Conservation (phyloP, 2,113 vertebrate genomes). For the Macaca mulatta region DNA sequence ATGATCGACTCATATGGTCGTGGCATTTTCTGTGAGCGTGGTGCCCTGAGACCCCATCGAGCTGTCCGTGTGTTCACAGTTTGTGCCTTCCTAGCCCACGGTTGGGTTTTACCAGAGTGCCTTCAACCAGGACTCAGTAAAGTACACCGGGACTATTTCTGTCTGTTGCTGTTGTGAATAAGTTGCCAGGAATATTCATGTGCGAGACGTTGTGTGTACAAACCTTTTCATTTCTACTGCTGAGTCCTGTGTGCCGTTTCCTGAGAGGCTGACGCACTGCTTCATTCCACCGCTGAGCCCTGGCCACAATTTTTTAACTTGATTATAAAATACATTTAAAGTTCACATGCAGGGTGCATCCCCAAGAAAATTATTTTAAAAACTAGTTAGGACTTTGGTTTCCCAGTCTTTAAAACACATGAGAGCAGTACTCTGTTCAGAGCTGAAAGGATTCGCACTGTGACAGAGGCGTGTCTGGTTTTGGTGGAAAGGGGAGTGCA, state of each 20-base stretch:
- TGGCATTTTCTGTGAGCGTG: background rate
- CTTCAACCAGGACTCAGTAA: background rate
- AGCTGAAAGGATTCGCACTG: no score
- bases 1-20: accelerated
- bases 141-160: background rate
- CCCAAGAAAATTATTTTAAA: background rate
- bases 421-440: background rate
- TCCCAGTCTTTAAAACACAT: background rate
- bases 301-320: background rate
- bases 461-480: background rate
- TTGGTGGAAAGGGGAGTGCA: background rate
- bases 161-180: background rate
- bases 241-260: background rate
- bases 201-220: background rate
- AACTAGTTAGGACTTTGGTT: background rate
- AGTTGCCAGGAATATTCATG: no score
- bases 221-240: background rate
- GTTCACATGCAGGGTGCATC: background rate
- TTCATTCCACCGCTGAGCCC: background rate
- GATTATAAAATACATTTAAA: background rate
- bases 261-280: accelerated
- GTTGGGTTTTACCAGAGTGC: background rate
- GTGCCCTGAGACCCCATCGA: background rate
- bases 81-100: background rate
- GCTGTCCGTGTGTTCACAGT: background rate